Percentiles rank a stretch among this genome's conserved stretches.
Conservation (phyloP, 2,113 vertebrate genomes). For the Apistogramma diplotaenia region DNA sequence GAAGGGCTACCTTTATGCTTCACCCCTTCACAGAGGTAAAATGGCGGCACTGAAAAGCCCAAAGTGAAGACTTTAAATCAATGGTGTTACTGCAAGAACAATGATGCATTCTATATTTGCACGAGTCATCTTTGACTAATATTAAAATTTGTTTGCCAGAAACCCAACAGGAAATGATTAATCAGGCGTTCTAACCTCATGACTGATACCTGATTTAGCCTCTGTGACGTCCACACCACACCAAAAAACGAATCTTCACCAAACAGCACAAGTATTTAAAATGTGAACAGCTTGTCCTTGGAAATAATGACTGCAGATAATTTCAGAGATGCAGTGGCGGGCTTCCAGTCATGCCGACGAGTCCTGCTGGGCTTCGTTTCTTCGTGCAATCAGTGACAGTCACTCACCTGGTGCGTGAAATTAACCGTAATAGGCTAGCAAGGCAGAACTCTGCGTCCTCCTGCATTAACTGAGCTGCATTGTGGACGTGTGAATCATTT, state of each 20-base stretch:
- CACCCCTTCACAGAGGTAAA: no score
- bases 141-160: not conserved
- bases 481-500: not conserved
- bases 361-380: not conserved
- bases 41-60: no score
- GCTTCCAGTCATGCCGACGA: not conserved
- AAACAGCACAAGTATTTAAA: not conserved
- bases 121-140: no score
- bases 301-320: not conserved
- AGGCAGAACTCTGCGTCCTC: no score
- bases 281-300: not conserved
- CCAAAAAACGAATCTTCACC: not conserved
- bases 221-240: fast-evolving
- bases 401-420: not conserved
- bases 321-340: not conserved
- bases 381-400: not conserved
- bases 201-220: not conserved
- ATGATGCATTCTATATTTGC: no score
- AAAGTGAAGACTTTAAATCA: no score
- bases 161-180: not conserved
- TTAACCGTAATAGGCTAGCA: not conserved
- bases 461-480: no score
- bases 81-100: no score
- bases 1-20: not conserved
- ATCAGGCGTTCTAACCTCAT: no score